Base-by-base conservation (phyloP, 2,888 invertebrate species). In the Callyntrura guangdongensis region DNA sequence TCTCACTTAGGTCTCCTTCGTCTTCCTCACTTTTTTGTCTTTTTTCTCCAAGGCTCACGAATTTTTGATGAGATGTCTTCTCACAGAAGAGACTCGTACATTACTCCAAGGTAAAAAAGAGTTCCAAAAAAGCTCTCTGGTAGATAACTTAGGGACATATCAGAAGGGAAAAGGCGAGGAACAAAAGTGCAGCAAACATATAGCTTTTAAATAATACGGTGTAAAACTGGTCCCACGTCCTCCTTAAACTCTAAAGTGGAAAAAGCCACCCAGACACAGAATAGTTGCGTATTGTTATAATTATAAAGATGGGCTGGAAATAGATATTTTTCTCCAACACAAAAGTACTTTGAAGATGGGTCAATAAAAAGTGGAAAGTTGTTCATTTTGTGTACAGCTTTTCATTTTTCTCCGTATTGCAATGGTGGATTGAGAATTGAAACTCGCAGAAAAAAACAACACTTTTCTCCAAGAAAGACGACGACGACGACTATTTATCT, bases 51-150 rank as follows among this genome's bases (percentile, higher is more conserved):
- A 90, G 82, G 86, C 82, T 90, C 83, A 86, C 83, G 86, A 90
- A 90, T 90, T 86, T 90, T 90, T 90, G 90, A 86, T 90, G 90
- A 90, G 90, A 86, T 86, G 90, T 85, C 85, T 90, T 45, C 82
- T 72, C 82, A 47, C 36, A 64, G 69, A 49, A 72, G 25, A 90
- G 72, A 53, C 81, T 56, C 25, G 67, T 89, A 86, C 22, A 61
- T 90, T 90, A 81, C 86, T 72, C 59, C 53, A 67, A 90, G 86
- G 87, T 86, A 87, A 81, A 81, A n/a, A 81, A 79, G n/a, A 67
- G 72, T 49, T 25, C 20, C 79, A 64, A 9, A 69, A 84, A 56
- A 53, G 25, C 67, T 53, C 49, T 53, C 53, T 12, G 20, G 45
- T 14, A 47, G 84, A 53, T 61, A 59, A 81, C 45, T 59, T 12